These are phyloP conservation scores for Dryocosmus kuriphilus DNA, from an alignment of 2,888 invertebrate genomes.

Conservation along the genomic window DNA sequence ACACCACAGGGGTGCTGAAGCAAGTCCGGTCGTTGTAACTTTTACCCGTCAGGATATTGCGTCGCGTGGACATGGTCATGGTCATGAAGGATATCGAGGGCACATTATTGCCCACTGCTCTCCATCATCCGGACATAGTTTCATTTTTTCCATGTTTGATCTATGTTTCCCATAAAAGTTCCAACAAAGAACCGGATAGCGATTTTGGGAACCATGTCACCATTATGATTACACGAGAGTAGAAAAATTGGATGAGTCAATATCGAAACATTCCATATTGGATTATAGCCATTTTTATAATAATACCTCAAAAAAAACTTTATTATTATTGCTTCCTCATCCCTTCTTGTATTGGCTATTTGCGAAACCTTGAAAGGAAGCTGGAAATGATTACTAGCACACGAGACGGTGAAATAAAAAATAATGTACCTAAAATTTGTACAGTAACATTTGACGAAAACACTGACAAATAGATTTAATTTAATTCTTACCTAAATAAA, in stretches of 20 bases:
- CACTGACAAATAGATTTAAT: too few species aligned
- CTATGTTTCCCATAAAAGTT: conserved; percentile 25
- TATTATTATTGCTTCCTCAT: too few species aligned
- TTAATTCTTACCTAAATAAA: too few species aligned
- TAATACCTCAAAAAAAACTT: neutral
- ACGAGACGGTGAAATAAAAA: too few species aligned
- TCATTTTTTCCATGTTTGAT: conserved; percentile 21
- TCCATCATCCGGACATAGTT: conserved; percentile 22
- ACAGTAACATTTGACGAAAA: too few species aligned
- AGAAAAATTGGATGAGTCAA: conserved; percentile 13
- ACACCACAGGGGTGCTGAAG: conserved; percentile 15
- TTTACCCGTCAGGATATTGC: conserved; percentile 27
- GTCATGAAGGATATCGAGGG: conserved; percentile 32
- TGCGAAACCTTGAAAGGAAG: too few species aligned
- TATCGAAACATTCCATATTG: neutral
- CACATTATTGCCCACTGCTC: conserved; percentile 35
- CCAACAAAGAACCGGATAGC: conserved; percentile 12
- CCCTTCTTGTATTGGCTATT: too few species aligned
- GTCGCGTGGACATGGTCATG: neutral
- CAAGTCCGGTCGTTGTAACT: conserved; percentile 8
- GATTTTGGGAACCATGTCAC: neutral
- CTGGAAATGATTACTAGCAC: too few species aligned
- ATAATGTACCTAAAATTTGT: too few species aligned
- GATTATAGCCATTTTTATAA: neutral
- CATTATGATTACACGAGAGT: neutral